These are phyloP conservation scores for Antennarius maculatus DNA, from an alignment of 2,797 vertebrate genomes.

Conservation along the genomic window DNA sequence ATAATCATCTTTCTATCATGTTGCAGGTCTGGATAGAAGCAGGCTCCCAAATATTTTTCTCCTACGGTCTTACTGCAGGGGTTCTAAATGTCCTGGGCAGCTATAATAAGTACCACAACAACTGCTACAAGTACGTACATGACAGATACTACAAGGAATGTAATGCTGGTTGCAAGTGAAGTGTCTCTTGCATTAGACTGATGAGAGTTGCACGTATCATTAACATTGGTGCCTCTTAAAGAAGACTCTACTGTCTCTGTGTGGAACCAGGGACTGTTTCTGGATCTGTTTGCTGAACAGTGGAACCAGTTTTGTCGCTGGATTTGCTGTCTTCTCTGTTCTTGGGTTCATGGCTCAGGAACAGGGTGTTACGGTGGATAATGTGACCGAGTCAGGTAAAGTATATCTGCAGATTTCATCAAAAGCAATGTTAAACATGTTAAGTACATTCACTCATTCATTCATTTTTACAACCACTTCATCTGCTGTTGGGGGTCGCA, in stretches of 20 bases:
- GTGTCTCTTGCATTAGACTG: too few species aligned
- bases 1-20: background rate
- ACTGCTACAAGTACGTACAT: slow-evolving; percentile 62
- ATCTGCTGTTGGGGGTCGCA: too few species aligned
- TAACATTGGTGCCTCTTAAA: too few species aligned
- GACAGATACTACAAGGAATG: background rate
- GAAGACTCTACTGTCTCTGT: background rate
- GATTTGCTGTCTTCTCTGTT: slow-evolving; percentile 78
- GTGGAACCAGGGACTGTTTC: slow-evolving; percentile 61
- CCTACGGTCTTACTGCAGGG: slow-evolving; percentile 50
- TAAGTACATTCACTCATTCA: background rate
- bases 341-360: slow-evolving; percentile 79
- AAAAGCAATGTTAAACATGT: background rate
- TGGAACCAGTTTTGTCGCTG: slow-evolving; percentile 73
- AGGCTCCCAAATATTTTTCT: slow-evolving; percentile 62
- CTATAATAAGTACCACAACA: slow-evolving; percentile 61
- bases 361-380: slow-evolving; percentile 61
- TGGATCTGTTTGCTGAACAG: slow-evolving; percentile 76
- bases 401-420: background rate
- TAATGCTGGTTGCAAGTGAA: background rate
- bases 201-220: too few species aligned
- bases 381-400: slow-evolving; percentile 74
- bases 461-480: too few species aligned
- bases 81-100: slow-evolving; percentile 47
- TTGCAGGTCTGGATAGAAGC: slow-evolving; percentile 64